These are phyloP conservation scores for Chloroclysta siterata DNA, from an alignment of 2,888 invertebrate genomes.

Conservation along the genomic window DNA sequence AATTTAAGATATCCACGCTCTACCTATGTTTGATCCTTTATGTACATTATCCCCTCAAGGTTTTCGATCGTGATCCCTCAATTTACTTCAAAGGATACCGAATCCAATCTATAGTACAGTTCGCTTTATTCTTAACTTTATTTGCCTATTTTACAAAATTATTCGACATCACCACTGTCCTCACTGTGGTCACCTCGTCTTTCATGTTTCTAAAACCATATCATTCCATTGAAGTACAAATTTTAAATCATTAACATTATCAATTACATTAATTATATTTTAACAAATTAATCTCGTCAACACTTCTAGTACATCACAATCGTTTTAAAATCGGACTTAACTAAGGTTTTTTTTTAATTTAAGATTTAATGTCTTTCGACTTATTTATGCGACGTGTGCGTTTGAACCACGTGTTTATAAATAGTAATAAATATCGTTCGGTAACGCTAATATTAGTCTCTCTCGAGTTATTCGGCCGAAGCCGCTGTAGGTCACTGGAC, in stretches of 20 bases:
- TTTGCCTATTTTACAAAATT: slow-evolving; percentile 30
- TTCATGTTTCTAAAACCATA: slow-evolving; percentile 38
- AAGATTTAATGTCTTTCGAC: slow-evolving; percentile 74
- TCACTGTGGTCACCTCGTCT: slow-evolving; percentile 20
- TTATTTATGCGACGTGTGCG: slow-evolving; percentile 74
- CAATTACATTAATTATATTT: slow-evolving; percentile 57
- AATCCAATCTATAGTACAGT: slow-evolving; percentile 48
- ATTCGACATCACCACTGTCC: slow-evolving; percentile 32
- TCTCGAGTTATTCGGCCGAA: slow-evolving; percentile 59
- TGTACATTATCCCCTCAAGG: slow-evolving; percentile 69
- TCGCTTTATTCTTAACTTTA: slow-evolving; percentile 32
- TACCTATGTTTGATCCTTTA: slow-evolving; percentile 70
- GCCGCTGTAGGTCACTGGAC: slow-evolving; percentile 88
- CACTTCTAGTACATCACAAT: slow-evolving; percentile 83
- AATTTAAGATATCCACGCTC: slow-evolving; percentile 44
- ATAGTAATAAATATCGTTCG: slow-evolving; percentile 37
- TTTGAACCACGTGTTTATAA: slow-evolving; percentile 71
- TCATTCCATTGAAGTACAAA: slow-evolving; percentile 37
- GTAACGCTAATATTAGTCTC: slow-evolving; percentile 70
- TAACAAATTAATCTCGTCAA: slow-evolving; percentile 77
- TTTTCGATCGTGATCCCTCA: slow-evolving; percentile 73
- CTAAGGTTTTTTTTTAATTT: slow-evolving; percentile 61
- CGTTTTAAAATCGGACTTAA: slow-evolving; percentile 75
- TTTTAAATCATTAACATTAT: slow-evolving; percentile 40
- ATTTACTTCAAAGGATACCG: slow-evolving; percentile 67